A percentile compares a stretch with the other conserved stretches of the same genome.
Conservation (phyloP, 2,797 vertebrate genomes). For the Sebastes itinus region DNA sequence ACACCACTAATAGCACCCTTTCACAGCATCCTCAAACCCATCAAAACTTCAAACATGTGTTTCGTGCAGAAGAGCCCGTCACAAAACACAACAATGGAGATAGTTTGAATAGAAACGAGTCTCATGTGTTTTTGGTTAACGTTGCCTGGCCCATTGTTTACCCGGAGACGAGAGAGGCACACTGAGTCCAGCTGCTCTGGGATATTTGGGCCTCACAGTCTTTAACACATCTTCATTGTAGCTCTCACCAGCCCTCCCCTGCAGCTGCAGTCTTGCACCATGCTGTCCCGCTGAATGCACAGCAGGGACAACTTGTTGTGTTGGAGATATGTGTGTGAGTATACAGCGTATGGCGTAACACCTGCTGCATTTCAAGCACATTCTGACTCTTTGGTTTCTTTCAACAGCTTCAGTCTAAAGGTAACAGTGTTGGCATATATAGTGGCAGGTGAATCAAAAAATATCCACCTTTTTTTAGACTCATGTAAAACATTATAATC, state of each 20-base stretch:
- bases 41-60: constrained; percentile 15
- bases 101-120: constrained; percentile 33
- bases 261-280: constrained; percentile 55
- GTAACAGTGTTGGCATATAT: neutral
- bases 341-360: neutral
- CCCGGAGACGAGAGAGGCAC: constrained; percentile 57
- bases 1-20: constrained; percentile 38
- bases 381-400: neutral
- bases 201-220: constrained; percentile 45
- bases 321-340: neutral
- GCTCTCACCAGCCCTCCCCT: constrained; percentile 18
- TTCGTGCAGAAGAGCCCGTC: constrained; percentile 39
- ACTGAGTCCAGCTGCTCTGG: constrained; percentile 74
- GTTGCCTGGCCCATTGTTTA: constrained; percentile 65
- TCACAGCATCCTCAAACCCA: constrained; percentile 11
- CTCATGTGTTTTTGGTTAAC: constrained; percentile 72
- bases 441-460: neutral
- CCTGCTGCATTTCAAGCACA: neutral
- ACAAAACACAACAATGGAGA: constrained; percentile 49
- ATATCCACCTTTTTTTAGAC: neutral
- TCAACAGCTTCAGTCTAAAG: neutral
- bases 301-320: constrained; percentile 14
- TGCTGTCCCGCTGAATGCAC: constrained; percentile 24
- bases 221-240: constrained; percentile 52
- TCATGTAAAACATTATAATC: neutral